Evolutionary conservation across 2,797 vertebrate species (phyloP).

Genomic region (Luscinia luscinia): DNA sequence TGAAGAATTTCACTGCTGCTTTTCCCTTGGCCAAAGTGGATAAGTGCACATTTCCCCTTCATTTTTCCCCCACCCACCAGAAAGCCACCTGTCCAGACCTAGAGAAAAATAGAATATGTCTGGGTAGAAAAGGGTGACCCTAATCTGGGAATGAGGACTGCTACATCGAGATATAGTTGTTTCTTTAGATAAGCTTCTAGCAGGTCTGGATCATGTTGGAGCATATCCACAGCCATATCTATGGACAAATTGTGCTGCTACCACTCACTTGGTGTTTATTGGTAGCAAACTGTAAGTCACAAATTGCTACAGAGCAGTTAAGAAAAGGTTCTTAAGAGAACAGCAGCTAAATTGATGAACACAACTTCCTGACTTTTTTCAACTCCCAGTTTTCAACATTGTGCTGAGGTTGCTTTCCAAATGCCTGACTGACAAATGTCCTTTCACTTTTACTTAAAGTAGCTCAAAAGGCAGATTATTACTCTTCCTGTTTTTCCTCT

Average conservation of each 20-base stretch:
- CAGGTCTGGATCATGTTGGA: background rate
- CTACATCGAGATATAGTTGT: background rate
- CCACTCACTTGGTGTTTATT: background rate
- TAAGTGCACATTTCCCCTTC: background rate
- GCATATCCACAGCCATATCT: background rate
- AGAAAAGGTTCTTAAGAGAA: background rate
- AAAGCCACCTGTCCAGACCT: background rate
- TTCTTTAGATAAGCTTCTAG: background rate
- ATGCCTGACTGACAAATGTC: background rate
- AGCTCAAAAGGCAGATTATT: background rate
- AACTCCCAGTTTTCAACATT: background rate
- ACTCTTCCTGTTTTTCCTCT: background rate
- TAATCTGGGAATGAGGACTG: background rate
- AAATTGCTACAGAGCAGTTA: background rate
- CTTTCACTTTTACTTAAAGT: conserved; percentile 17
- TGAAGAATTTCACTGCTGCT: background rate
- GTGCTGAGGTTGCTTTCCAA: background rate
- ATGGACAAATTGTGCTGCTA: background rate
- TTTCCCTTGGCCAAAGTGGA: background rate
- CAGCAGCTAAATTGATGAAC: background rate
- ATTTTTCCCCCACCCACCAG: background rate
- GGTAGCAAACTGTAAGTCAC: background rate
- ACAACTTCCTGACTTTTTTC: background rate
- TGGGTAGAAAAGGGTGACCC: background rate
- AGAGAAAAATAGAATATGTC: background rate